phyloP scores from a whole-genome alignment of 1,140 invertebrate species.

The Bombyx mori region DNA sequence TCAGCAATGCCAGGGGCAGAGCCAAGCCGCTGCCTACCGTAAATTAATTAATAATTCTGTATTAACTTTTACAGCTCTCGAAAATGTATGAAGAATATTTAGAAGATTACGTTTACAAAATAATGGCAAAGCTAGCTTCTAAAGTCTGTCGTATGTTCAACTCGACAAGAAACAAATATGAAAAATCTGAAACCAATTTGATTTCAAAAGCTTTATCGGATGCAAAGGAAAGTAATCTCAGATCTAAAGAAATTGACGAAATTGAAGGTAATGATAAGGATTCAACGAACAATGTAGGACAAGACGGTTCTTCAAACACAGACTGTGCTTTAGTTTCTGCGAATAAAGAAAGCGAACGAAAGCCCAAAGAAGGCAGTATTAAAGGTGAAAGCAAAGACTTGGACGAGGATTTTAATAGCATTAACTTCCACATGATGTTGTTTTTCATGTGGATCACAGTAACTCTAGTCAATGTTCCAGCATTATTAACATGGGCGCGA shows the following conservation, averaged over 20 bases:
- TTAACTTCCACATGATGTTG: conserved; percentile 75
- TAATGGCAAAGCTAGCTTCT: conserved; percentile 64
- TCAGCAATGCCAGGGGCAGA: too few species aligned
- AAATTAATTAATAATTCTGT: conserved; percentile 14
- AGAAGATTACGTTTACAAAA: conserved; percentile 75
- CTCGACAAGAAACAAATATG: conserved; percentile 18
- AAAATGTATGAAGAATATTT: conserved; percentile 83
- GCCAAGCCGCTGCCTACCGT: too few species aligned
- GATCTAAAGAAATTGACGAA: conserved; percentile 1
- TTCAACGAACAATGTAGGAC: conserved; percentile 8
- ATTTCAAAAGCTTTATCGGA: neutral
- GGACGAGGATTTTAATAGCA: conserved; percentile 53
- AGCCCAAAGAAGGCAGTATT: conserved; percentile 14
- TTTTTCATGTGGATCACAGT: conserved; percentile 73
- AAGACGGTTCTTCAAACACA: conserved; percentile 10
- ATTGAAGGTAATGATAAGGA: conserved; percentile 6
- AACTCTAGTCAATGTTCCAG: conserved; percentile 70
- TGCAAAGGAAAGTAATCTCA: neutral
- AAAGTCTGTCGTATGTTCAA: conserved; percentile 45
- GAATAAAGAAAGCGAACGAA: conserved; percentile 10
- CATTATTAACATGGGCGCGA: conserved; percentile 74
- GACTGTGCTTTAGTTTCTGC: conserved; percentile 2
- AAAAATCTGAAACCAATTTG: conserved; percentile 11
- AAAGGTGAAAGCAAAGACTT: conserved; percentile 18
- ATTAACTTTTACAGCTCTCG: conserved; percentile 70